A percentile compares a stretch with the other conserved stretches of the same genome.
phyloP scores from a whole-genome alignment of 1,140 invertebrate species.

The Platorchestia sp. region DNA sequence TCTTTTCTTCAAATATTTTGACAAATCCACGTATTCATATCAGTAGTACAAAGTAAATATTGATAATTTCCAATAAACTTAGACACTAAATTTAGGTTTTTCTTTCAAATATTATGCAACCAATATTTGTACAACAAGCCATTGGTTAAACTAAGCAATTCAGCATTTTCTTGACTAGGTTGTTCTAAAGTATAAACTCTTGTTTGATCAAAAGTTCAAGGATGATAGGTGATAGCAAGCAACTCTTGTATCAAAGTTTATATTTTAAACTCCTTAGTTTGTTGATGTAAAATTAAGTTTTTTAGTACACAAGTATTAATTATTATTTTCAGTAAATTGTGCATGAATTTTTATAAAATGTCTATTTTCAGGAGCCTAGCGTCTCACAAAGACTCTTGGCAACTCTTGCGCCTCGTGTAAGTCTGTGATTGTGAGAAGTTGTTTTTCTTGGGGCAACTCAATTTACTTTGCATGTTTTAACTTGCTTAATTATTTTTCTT shows the following conservation, averaged over 20 bases:
- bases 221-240: no score
- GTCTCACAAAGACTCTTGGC: conserved; percentile 28
- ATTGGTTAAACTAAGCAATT: no score
- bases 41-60: no score
- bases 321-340: background rate
- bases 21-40: no score
- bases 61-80: no score
- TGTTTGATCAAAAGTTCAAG: no score
- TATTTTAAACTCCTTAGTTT: background rate
- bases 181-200: no score
- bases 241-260: background rate
- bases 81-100: no score
- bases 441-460: background rate
- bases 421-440: background rate
- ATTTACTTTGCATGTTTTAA: background rate
- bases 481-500: background rate
- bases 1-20: no score
- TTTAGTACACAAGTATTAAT: background rate
- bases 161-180: no score
- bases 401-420: background rate
- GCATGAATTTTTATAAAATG: background rate
- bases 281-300: background rate
- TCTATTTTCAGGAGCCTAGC: background rate
- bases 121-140: no score
- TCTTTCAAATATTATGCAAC: no score